phyloP scores from a whole-genome alignment of 1,140 invertebrate genomes.

The Dendrolimus punctatus region DNA sequence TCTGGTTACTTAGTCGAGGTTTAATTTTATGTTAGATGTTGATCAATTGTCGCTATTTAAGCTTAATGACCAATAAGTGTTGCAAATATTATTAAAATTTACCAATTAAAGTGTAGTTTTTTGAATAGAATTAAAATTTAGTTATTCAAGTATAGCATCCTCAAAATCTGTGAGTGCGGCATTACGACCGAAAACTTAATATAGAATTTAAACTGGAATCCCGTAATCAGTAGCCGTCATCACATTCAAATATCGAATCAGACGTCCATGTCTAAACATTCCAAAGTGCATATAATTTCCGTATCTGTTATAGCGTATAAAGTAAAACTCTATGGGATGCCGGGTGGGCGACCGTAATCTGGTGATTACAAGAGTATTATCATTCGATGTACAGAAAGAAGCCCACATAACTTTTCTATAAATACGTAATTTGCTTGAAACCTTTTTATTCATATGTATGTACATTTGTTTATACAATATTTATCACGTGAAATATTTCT shows the following conservation, averaged over 20 bases:
- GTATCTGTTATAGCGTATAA: conserved; percentile 21
- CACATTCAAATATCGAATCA: neutral
- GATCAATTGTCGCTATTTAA: too few species aligned
- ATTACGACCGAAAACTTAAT: too few species aligned
- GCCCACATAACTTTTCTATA: conserved; percentile 38
- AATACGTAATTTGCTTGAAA: conserved; percentile 49
- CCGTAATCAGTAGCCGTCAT: neutral
- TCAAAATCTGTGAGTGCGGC: too few species aligned
- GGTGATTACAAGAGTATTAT: conserved; percentile 52
- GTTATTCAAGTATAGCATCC: too few species aligned
- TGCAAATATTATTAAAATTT: too few species aligned
- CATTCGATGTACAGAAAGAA: conserved; percentile 31
- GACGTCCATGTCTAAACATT: conserved; percentile 1
- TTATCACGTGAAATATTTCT: conserved; percentile 42
- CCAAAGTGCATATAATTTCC: conserved; percentile 18
- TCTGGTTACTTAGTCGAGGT: too few species aligned
- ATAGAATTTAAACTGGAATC: neutral
- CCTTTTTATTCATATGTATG: conserved; percentile 38
- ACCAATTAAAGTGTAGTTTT: too few species aligned
- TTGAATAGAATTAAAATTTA: too few species aligned
- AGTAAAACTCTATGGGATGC: conserved; percentile 34
- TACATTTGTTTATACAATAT: conserved; percentile 48
- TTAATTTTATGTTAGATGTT: too few species aligned
- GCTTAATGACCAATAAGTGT: too few species aligned
- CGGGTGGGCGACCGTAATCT: conserved; percentile 47